Base-by-base conservation (phyloP, 2,888 invertebrate genomes). In the Holacanthella duospinosa region DNA sequence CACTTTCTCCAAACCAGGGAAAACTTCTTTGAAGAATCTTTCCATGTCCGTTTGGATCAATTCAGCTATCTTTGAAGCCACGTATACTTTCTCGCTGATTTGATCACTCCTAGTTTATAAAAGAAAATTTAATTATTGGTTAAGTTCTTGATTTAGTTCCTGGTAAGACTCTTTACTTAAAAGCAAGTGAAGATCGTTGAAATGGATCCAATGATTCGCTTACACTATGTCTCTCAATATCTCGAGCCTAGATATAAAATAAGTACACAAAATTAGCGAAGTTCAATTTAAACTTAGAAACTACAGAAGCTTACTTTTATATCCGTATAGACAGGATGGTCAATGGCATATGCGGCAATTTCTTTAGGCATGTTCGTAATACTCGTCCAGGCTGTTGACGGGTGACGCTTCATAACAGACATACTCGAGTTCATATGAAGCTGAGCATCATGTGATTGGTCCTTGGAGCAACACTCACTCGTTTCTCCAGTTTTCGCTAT, bases 151-250 rank as follows among this genome's bases (percentile, higher is more conserved):
- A 36, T 12, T 12, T 9, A 19, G 2, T 1, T n/a, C n/a, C n/a
- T n/a, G n/a, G n/a, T n/a, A n/a, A n/a, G n/a, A n/a, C n/a, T n/a
- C n/a, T 26, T 64, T 54, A 67, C 64, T 65, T 64, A 4, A 72
- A 48, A 21, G 66, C 68, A 21, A 65, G 36, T 19, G 64, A 28
- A 12, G 69, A 64, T 12, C 67, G 26, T 26, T 70, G 69, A 57
- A 71, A 71, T 12, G 59, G 60, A 56, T 72, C 72, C 48, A 69
- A 19, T 19, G 59, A 60, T 19, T 69, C 70, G 54, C 69, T 68
- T 28, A 58, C 24, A 4, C 55, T 43, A 12, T 66, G 67, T 2
- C 63, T 27, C 24, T 62, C 59, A 26, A 64, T 66, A 26, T 67
- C 67, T 0, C n/a, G 43, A 2, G 57, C 48, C 63, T 64, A 59